Base-by-base conservation (phyloP, 2,888 invertebrate genomes). In the Xestia xanthographa region DNA sequence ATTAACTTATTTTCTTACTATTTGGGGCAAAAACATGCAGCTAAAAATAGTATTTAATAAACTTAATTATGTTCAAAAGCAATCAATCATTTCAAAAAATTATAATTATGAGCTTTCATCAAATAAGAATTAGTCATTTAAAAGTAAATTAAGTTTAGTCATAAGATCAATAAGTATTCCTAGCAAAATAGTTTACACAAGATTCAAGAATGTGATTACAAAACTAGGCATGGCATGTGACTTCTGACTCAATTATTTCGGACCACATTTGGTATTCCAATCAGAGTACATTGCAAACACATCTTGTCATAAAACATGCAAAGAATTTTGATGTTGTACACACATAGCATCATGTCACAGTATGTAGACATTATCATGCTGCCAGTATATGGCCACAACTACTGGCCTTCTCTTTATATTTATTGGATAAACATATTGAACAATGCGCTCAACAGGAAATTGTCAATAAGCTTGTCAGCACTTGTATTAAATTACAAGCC, bases 391-490 rank as follows among this genome's bases (percentile, higher is more conserved):
- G 66, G 48, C 66, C 77, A 86, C 84, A 76, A 69, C 70, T 72
- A 79, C 79, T 86, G 90, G 86, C 87, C 89, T 89, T 88, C 87
- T 90, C 87, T 83, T 88, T 85, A 90, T 92, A 91, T 92, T 93
- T 93, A 95, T 94, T 94, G 92, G 92, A 93, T 93, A 92, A 93
- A 91, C 91, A 92, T 93, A 93, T 93, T 93, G 93, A 92, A 94
- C 92, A 92, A 92, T 91, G 91, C 82, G 77, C 87, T 89, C 88
- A 91, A 91, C 96, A 95, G 96, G 96, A 96, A 94, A 94, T 93
- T 90, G 90, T 88, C 95, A 95, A 96, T 96, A 94, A 95, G 91
- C 90, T 90, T 93, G 92, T 92, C 93, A 92, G 90, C 92, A 90
- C 90, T 91, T 91, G 89, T 91, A 90, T 91, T 91, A 86, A 88